Percentiles rank a stretch among this genome's conserved stretches.
Evolutionary conservation across 2,113 vertebrate species (phyloP).

Genomic region (Trematocara nigrifrons): DNA sequence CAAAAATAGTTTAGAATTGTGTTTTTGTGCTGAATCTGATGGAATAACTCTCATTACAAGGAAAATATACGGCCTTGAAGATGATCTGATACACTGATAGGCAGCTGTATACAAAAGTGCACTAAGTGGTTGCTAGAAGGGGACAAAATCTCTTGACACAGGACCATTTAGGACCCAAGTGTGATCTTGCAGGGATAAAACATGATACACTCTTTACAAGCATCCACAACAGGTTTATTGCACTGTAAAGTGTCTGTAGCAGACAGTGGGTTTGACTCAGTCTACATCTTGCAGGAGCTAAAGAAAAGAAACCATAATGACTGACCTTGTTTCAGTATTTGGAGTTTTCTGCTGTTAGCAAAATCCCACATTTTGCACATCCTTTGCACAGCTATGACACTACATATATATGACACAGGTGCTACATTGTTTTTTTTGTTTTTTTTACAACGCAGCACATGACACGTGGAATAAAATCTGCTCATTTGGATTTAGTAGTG

Average conservation of each 20-base stretch:
- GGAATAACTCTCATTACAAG: background rate
- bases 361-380: background rate
- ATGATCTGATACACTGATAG: background rate
- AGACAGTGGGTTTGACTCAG: background rate
- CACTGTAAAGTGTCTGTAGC: background rate
- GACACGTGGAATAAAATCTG: background rate
- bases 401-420: background rate
- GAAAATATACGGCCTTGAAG: background rate
- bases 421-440: background rate
- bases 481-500: background rate
- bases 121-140: background rate
- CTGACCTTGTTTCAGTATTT: background rate
- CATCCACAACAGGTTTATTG: slow-evolving; percentile 9
- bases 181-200: background rate
- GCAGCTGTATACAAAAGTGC: background rate
- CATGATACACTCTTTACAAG: background rate
- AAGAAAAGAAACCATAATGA: background rate
- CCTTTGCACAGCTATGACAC: background rate
- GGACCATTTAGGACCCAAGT: background rate
- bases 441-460: background rate
- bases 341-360: background rate
- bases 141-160: background rate
- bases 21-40: background rate
- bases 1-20: background rate
- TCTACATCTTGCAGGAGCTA: background rate